Evolutionary conservation across 2,113 vertebrate species (phyloP).

Genomic region (Oryzias curvinotus): DNA sequence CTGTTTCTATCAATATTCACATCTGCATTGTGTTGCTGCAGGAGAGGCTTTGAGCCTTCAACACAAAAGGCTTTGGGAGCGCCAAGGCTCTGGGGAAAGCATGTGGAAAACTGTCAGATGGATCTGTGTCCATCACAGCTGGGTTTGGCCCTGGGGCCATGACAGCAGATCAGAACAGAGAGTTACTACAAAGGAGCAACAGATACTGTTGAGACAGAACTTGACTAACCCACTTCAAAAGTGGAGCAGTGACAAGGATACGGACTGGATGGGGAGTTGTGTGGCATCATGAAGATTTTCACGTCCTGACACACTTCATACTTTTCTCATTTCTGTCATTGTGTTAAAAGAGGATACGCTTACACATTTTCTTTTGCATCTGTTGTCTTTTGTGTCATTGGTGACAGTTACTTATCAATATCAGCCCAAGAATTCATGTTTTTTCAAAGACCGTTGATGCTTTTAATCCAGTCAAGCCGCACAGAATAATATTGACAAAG

Average conservation of each 20-base stretch:
- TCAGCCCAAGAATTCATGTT: too few relatives aligned
- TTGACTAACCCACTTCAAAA: slow-evolving; percentile 65
- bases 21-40: slow-evolving; percentile 46
- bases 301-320: slow-evolving; percentile 13
- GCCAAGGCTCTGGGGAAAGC: slow-evolving; percentile 37
- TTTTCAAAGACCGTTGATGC: too few relatives aligned
- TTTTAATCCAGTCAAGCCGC: too few relatives aligned
- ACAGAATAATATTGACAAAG: neutral
- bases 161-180: slow-evolving; percentile 61
- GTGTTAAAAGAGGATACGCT: neutral
- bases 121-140: slow-evolving; percentile 67
- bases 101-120: slow-evolving; percentile 64
- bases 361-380: too few relatives aligned
- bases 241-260: slow-evolving; percentile 43
- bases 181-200: slow-evolving; percentile 61
- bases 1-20: slow-evolving; percentile 33
- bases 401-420: too few relatives aligned
- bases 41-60: slow-evolving; percentile 54
- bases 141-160: slow-evolving; percentile 46
- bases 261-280: neutral
- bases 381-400: too few relatives aligned
- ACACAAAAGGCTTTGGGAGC: slow-evolving; percentile 54
- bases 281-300: slow-evolving; percentile 32
- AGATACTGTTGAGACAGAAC: slow-evolving; percentile 47
- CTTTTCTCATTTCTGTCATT: neutral